Conservation (phyloP, 2,797 vertebrate species). For the Taeniopygia guttata region DNA sequence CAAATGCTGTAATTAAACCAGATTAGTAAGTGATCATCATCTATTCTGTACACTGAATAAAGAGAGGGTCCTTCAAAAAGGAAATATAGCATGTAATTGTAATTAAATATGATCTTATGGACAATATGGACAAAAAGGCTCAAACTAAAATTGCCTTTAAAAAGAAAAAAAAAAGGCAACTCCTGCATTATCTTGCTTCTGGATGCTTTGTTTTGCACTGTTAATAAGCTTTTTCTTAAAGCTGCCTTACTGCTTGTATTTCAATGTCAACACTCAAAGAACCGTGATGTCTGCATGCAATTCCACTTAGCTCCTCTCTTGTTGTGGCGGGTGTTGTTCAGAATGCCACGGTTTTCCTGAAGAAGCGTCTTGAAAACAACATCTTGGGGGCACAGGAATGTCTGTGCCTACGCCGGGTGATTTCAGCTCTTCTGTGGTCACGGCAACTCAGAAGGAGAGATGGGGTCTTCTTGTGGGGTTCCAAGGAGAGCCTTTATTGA, state of each 20-base stretch:
- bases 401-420: too few species aligned
- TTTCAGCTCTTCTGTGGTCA: too few species aligned
- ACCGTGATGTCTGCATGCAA: neutral
- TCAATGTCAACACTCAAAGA: neutral
- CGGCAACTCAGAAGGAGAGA: too few species aligned
- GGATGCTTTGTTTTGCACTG: neutral
- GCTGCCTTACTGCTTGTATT: neutral
- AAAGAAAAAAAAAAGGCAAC: neutral
- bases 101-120: neutral
- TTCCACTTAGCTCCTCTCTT: neutral
- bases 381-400: too few species aligned
- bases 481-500: too few species aligned
- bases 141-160: neutral
- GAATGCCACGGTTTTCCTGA: too few species aligned
- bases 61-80: neutral
- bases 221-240: neutral
- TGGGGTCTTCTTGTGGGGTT: too few species aligned
- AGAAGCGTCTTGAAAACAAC: too few species aligned
- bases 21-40: neutral
- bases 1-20: neutral
- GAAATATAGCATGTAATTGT: neutral
- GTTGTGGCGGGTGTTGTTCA: too few species aligned
- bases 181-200: neutral
- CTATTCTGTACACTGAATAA: neutral
- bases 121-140: neutral